Evolutionary conservation across 2,113 vertebrate genomes (phyloP).

Genomic region (Lamprotornis superbus): DNA sequence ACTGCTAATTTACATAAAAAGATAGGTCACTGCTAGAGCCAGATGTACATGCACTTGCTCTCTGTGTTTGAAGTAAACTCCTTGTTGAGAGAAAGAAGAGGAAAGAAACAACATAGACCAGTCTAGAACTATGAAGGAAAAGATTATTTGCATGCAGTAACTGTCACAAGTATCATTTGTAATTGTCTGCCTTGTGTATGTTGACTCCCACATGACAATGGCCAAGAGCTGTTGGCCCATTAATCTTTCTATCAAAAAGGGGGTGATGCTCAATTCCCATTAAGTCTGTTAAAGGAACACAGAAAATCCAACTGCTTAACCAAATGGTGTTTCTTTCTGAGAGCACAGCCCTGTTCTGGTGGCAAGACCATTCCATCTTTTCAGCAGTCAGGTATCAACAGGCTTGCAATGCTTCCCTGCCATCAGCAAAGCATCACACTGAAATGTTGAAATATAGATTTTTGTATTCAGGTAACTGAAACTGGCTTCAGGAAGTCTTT

Average conservation of each 20-base stretch:
- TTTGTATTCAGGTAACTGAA: background rate
- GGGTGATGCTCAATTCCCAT: background rate
- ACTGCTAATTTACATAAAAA: background rate
- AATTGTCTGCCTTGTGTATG: background rate
- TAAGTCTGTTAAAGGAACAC: background rate
- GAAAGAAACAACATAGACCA: background rate
- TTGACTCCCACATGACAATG: background rate
- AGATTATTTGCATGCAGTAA: background rate
- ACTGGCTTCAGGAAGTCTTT: background rate
- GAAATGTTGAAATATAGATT: background rate
- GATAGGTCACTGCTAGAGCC: background rate
- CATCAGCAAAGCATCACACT: background rate
- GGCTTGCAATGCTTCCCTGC: background rate
- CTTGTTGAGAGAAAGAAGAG: background rate
- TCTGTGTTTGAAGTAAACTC: background rate
- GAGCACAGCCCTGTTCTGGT: background rate
- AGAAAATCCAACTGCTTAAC: background rate
- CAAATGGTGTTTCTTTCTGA: background rate
- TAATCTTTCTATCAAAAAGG: background rate
- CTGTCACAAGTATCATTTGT: background rate
- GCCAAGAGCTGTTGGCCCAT: background rate
- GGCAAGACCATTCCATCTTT: background rate
- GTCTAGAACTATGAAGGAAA: background rate
- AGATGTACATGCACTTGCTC: background rate
- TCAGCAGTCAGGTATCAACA: background rate